Evolutionary conservation across 2,888 invertebrate species (phyloP).

Genomic region (Eulithis testata): DNA sequence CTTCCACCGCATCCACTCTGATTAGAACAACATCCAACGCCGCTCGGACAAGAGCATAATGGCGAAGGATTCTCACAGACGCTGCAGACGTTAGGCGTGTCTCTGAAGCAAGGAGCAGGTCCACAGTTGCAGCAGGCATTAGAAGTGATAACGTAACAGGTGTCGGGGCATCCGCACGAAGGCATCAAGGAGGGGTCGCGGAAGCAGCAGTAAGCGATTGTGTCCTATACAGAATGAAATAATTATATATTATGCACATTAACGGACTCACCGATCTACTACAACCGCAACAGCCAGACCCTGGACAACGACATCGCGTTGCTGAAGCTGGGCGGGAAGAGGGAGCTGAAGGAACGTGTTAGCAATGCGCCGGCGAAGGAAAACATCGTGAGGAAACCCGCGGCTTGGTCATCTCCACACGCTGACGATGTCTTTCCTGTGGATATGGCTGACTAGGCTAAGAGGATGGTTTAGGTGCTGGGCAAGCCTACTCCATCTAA

Average conservation of each 20-base stretch:
- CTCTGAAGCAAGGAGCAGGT: slow-evolving; percentile 35
- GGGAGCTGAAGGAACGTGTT: slow-evolving; percentile 93
- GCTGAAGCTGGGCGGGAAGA: slow-evolving; percentile 94
- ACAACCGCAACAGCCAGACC: slow-evolving; percentile 97
- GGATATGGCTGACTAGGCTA: no score
- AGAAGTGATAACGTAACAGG: slow-evolving; percentile 31
- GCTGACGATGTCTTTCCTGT: no score
- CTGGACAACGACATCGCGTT: slow-evolving; percentile 97
- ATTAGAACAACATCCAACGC: slow-evolving; percentile 1
- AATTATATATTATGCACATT: neutral
- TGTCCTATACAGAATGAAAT: slow-evolving; percentile 39
- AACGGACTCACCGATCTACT: slow-evolving; percentile 86
- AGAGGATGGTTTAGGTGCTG: no score
- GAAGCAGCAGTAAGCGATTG: slow-evolving; percentile 51
- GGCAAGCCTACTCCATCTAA: no score
- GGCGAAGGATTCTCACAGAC: slow-evolving; percentile 36
- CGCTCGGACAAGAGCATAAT: slow-evolving; percentile 38
- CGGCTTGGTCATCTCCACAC: no score
- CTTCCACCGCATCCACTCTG: neutral
- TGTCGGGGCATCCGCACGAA: slow-evolving; percentile 30
- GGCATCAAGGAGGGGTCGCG: slow-evolving; percentile 46
- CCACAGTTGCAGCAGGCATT: slow-evolving; percentile 21
- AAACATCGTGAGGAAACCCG: no score
- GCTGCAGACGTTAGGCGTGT: slow-evolving; percentile 40
- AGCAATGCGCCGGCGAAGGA: slow-evolving; percentile 93